Evolutionary conservation across 2,888 invertebrate species (phyloP).

Genomic region (Rhingia campestris): DNA sequence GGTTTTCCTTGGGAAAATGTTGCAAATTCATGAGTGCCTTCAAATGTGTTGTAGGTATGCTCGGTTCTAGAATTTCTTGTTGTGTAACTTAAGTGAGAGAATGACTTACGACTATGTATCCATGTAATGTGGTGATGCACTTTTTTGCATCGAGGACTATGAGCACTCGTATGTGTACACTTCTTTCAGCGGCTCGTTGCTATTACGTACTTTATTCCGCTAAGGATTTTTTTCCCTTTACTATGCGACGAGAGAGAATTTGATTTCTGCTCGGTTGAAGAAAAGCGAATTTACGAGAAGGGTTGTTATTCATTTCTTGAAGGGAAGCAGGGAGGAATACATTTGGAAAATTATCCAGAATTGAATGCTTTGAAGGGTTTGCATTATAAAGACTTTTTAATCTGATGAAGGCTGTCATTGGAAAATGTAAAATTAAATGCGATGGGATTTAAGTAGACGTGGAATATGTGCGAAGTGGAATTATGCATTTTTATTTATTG

Average conservation of each 20-base stretch:
- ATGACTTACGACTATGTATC: not conserved
- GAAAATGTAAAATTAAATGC: slow-evolving; percentile 14
- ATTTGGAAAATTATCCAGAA: slow-evolving; percentile 27
- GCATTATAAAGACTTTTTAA: not conserved
- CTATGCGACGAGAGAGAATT: slow-evolving; percentile 15
- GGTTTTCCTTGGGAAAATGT: slow-evolving; percentile 28
- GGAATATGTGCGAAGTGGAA: not conserved
- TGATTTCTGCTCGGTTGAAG: slow-evolving; percentile 38
- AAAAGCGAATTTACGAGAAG: slow-evolving; percentile 15
- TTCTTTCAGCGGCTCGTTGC: slow-evolving; percentile 6
- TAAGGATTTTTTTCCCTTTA: slow-evolving; percentile 19
- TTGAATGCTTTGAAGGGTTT: not conserved
- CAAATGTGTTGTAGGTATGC: not conserved
- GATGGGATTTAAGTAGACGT: slow-evolving; percentile 14
- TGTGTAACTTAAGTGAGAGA: slow-evolving; percentile 15
- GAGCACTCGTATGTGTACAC: slow-evolving; percentile 20
- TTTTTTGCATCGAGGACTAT: slow-evolving; percentile 40
- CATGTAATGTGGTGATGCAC: slow-evolving; percentile 40
- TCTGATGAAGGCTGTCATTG: slow-evolving; percentile 33
- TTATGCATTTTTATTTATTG: not conserved
- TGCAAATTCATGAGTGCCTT: slow-evolving; percentile 60
- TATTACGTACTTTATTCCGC: not conserved
- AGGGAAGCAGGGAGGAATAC: slow-evolving; percentile 5
- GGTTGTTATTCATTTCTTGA: slow-evolving; percentile 42
- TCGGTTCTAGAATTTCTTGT: not conserved